These are phyloP conservation scores for Saguinus midas DNA, from an alignment of 2,113 vertebrate genomes.

Conservation along the genomic window DNA sequence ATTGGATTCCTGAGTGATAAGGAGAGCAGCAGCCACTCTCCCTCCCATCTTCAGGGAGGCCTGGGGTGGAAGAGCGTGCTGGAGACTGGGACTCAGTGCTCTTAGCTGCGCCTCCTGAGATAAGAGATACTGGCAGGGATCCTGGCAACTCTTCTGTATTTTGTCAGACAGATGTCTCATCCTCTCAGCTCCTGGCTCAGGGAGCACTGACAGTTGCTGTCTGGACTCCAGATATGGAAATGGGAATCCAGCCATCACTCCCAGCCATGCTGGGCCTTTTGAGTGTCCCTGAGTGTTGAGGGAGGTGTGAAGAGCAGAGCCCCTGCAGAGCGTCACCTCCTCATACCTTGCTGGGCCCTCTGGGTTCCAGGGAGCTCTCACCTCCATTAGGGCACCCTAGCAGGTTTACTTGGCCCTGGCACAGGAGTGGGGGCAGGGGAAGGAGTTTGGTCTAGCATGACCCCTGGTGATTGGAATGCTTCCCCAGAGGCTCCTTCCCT, in stretches of 20 bases:
- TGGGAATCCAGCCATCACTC: no score
- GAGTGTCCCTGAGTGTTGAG: neutral
- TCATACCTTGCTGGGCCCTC: fast-evolving
- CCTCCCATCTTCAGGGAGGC: neutral
- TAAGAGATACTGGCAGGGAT: fast-evolving
- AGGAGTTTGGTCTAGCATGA: neutral
- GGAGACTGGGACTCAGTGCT: neutral
- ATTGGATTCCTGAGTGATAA: neutral
- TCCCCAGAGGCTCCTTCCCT: neutral
- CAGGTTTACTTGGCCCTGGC: neutral
- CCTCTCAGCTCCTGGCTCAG: neutral
- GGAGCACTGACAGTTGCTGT: neutral
- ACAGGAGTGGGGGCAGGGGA: no score
- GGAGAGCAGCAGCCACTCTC: neutral
- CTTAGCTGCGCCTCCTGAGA: neutral
- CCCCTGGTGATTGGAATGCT: neutral
- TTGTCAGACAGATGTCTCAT: neutral
- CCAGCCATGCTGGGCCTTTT: neutral
- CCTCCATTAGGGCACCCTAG: neutral
- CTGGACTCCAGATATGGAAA: neutral
- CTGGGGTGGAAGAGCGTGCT: fast-evolving
- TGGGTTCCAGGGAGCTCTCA: neutral
- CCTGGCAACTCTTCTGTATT: neutral
- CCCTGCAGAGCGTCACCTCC: neutral
- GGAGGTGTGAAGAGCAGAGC: neutral